Evolutionary conservation across 2,888 invertebrate species (phyloP).

Genomic region (Ctena decussata): DNA sequence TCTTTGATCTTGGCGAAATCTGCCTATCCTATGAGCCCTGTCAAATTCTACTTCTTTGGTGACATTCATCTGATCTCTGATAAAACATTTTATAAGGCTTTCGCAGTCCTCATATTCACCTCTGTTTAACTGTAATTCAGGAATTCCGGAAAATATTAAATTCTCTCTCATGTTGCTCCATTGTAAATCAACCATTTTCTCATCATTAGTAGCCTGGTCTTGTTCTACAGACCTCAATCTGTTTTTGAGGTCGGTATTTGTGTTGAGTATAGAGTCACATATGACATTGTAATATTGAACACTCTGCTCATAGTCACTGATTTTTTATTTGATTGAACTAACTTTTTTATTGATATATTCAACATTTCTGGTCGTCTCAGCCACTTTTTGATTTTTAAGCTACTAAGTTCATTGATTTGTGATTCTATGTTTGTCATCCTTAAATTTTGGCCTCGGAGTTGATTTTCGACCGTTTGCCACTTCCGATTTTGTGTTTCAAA

Average conservation of each 20-base stretch:
- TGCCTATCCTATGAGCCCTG: no score
- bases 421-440: background rate
- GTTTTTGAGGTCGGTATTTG: background rate
- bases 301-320: background rate
- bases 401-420: background rate
- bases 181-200: background rate
- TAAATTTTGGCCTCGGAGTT: background rate
- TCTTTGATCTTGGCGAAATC: background rate
- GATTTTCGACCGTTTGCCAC: background rate
- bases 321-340: background rate
- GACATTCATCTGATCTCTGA: background rate
- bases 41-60: background rate
- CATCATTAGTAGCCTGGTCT: background rate
- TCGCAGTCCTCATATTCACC: background rate
- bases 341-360: background rate
- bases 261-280: background rate
- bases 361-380: background rate
- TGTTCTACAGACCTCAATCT: background rate
- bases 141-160: background rate
- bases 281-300: background rate
- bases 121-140: background rate
- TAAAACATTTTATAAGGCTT: background rate
- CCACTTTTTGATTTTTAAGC: background rate
- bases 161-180: background rate
- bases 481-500: background rate